Conservation (phyloP, 2,113 vertebrate genomes). For the Hystrix cristata region DNA sequence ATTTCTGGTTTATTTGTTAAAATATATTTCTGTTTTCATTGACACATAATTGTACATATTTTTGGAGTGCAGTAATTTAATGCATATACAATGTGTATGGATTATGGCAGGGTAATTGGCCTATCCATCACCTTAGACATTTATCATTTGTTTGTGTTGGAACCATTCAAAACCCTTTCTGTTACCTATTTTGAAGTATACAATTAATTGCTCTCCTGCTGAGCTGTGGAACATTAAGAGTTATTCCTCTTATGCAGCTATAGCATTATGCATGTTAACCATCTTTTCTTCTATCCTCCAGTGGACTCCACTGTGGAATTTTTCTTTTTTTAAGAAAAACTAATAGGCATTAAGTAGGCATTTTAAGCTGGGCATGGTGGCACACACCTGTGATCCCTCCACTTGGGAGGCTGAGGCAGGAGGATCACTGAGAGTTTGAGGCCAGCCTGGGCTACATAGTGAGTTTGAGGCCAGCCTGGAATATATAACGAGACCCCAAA, state of each 20-base stretch:
- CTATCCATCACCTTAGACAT: background rate
- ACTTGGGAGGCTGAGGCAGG: background rate
- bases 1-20: background rate
- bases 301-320: background rate
- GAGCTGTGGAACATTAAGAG: background rate
- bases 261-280: background rate
- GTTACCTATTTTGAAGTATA: background rate
- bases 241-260: background rate
- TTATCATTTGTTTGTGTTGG: background rate
- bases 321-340: background rate
- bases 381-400: background rate
- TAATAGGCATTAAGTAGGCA: no score
- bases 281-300: no score
- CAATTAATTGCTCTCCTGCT: background rate
- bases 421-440: background rate
- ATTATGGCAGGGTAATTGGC: background rate
- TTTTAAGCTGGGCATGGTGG: background rate
- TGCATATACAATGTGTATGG: background rate
- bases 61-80: background rate
- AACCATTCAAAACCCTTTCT: background rate
- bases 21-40: background rate
- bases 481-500: background rate
- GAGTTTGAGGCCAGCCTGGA: background rate
- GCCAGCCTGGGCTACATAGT: background rate
- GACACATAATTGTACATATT: background rate